phyloP scores from a whole-genome alignment of 2,888 invertebrate genomes.

The Vanessa cardui region DNA sequence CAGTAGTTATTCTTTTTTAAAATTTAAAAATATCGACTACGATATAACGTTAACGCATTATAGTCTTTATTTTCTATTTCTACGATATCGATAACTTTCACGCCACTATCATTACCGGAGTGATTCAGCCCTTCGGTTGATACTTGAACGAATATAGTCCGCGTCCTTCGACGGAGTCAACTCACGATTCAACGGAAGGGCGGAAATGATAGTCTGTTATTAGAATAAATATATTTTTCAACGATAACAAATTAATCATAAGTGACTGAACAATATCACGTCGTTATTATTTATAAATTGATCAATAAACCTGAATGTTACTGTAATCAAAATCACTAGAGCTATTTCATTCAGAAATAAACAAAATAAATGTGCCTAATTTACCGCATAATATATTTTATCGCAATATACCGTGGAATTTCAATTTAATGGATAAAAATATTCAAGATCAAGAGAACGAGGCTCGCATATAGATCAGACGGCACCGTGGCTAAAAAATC shows the following conservation, averaged over 20 bases:
- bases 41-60: no score
- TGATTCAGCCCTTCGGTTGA: slow-evolving; percentile 53
- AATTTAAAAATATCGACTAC: no score
- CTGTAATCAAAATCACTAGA: no score
- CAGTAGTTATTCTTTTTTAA: no score
- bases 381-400: no score
- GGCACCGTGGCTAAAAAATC: no score
- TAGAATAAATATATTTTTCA: slow-evolving; percentile 28
- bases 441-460: no score
- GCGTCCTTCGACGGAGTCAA: slow-evolving; percentile 66
- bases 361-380: no score
- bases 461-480: no score
- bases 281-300: neutral
- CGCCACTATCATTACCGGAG: slow-evolving; percentile 47
- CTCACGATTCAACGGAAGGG: slow-evolving; percentile 32
- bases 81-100: slow-evolving; percentile 24
- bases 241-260: slow-evolving; percentile 13
- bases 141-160: slow-evolving; percentile 56
- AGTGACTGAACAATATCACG: slow-evolving; percentile 7
- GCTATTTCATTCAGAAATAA: no score
- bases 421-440: no score
- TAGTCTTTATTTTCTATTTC: neutral
- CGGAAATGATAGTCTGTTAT: slow-evolving; percentile 36
- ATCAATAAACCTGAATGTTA: neutral
- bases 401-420: no score